phyloP scores from a whole-genome alignment of 2,888 invertebrate genomes.

The Cyrtodaria siliqua region DNA sequence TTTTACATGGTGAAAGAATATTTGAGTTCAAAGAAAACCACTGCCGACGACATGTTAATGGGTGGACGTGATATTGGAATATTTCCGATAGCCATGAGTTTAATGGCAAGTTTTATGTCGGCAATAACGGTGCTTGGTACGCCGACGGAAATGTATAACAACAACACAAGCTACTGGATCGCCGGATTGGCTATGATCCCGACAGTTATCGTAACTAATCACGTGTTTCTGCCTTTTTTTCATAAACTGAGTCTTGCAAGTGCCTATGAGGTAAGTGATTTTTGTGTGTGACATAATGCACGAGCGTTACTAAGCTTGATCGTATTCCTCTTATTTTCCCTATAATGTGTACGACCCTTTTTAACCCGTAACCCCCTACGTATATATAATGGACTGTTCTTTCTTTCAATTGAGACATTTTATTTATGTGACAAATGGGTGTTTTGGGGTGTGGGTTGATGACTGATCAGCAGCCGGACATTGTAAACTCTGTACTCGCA shows the following conservation, averaged over 20 bases:
- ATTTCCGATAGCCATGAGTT: conserved; percentile 94
- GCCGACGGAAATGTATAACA: conserved; percentile 96
- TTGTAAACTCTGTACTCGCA: too few species aligned
- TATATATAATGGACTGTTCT: too few species aligned
- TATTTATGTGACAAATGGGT: too few species aligned
- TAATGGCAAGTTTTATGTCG: conserved; percentile 96
- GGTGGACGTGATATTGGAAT: conserved; percentile 71
- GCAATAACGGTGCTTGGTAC: conserved; percentile 96
- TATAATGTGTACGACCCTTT: too few species aligned
- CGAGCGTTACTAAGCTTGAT: too few species aligned
- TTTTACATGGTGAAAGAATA: conserved; percentile 66
- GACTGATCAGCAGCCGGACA: too few species aligned
- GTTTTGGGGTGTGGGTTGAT: too few species aligned
- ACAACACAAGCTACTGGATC: conserved; percentile 92
- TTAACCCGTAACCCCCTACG: too few species aligned
- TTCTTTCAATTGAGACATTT: too few species aligned
- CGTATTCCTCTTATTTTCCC: too few species aligned
- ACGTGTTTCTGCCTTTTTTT: conserved; percentile 81
- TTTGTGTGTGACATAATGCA: too few species aligned
- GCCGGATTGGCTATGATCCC: conserved; percentile 90
- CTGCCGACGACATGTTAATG: conserved; percentile 71
- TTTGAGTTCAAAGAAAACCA: conserved; percentile 58
- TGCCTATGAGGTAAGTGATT: conserved; percentile 84
- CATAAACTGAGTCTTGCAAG: conserved; percentile 79
- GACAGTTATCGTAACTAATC: conserved; percentile 88